phyloP scores from a whole-genome alignment of 2,888 invertebrate genomes.

The Protonemura montana region DNA sequence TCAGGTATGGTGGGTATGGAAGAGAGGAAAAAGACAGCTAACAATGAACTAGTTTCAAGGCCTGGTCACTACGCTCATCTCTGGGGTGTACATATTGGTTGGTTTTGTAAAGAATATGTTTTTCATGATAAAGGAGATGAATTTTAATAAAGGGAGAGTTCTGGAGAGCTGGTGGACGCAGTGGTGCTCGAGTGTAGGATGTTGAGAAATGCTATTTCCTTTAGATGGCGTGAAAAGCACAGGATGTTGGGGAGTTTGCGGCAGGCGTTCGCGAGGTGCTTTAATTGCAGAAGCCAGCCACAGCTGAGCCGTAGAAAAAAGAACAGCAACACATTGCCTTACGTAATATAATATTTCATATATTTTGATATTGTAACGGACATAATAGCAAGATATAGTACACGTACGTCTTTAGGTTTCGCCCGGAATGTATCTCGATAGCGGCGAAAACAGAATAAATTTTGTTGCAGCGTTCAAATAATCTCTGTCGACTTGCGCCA shows the following conservation, averaged over 20 bases:
- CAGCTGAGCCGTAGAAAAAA: background rate
- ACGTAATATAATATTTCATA: slow-evolving; percentile 36
- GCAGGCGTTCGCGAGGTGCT: background rate
- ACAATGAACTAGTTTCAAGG: slow-evolving; percentile 19
- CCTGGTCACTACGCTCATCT: background rate
- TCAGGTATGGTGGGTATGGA: slow-evolving; percentile 18
- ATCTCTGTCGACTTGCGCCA: background rate
- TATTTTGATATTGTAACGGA: slow-evolving; percentile 44
- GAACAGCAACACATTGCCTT: background rate
- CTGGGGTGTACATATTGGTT: background rate
- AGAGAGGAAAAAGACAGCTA: background rate
- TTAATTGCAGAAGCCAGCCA: background rate
- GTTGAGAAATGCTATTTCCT: slow-evolving; percentile 31
- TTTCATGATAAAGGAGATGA: background rate
- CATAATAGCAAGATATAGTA: slow-evolving; percentile 35
- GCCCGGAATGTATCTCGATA: slow-evolving; percentile 12
- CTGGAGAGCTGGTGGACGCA: slow-evolving; percentile 13
- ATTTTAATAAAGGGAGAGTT: background rate
- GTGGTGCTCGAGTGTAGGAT: background rate
- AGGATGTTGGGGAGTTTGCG: slow-evolving; percentile 20
- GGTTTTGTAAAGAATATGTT: background rate
- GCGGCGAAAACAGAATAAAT: background rate
- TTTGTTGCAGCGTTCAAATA: background rate
- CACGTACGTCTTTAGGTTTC: slow-evolving; percentile 40
- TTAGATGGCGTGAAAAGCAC: background rate